Evolutionary conservation across 2,113 vertebrate genomes (phyloP), one percentile per base, ranked within the genome.

Genomic region (Cyprinus carpio): DNA sequence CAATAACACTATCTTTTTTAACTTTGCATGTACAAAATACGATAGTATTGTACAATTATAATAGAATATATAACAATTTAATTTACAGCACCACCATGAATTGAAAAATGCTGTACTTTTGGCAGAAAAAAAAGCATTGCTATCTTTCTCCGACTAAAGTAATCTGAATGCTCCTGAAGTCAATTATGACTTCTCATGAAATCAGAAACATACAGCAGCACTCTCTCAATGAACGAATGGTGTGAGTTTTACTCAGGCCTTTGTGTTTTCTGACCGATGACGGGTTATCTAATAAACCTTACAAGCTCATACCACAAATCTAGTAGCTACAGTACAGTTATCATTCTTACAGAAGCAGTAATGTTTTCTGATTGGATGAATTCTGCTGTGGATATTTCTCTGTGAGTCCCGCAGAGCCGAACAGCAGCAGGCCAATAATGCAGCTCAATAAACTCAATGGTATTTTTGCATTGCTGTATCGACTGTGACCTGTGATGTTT

Each of bases 351-450:
- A 64, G 12, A 58, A 29, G 62, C 25, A 34, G 29, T 23, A 58
- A 58, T 69, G 31, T 40, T n/a, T 91, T 90, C 16, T 29, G 31
- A 60, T 71, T 60, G 75, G 25, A 74, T 76, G 76, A 79, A 79
- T 77, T 12, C 31, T 72, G 75, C 69, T 23, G 46, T 79, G 25
- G 29, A 79, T 27, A 49, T 51, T 81, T 84, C 43, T 0, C 56
- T 60, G 60, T 9, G 71, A 82, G 34, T 49, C 43, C 27, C 8
- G 49, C 16, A 1, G 34, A 46, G 20, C 4, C 37, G 20, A 37
- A 16, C 11, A 56, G 74, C 62, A 69, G 60, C 40, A 51, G 86
- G 56, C 60, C 72, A 83, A 84, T 79, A 72, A 40, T 43, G 34
- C 64, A 58, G 78, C 78, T 87, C 86, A 87, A 15, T 81, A 79